Percentiles rank a stretch among this genome's conserved stretches.
Evolutionary conservation across 2,797 vertebrate species (phyloP).

Genomic region (Coreius guichenoti): DNA sequence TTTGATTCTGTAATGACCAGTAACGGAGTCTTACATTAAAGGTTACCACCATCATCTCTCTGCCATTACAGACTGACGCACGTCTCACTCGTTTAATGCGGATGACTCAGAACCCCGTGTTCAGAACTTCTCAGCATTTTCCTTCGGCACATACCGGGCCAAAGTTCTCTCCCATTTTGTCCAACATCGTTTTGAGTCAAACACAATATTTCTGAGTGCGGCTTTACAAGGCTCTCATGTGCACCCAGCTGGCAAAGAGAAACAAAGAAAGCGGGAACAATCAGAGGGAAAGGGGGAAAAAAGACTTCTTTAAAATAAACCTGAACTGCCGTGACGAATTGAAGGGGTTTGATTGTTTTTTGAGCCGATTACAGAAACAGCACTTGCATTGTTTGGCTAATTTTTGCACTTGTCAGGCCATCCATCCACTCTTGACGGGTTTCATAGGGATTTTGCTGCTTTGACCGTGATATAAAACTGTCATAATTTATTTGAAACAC

Average conservation of each 20-base stretch:
- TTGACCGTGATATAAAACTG: conserved; percentile 84
- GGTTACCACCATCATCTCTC: conserved; percentile 45
- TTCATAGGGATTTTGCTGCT: conserved; percentile 80
- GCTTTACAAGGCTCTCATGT: conserved; percentile 65
- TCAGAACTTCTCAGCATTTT: conserved; percentile 50
- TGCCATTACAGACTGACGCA: conserved; percentile 56
- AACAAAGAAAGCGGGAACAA: conserved; percentile 64
- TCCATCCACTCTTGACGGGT: conserved; percentile 74
- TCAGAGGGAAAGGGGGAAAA: conserved; percentile 52
- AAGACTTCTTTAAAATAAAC: conserved; percentile 39
- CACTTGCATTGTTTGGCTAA: conserved; percentile 69
- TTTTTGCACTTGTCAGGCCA: conserved; percentile 65
- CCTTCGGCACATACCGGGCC: conserved; percentile 55
- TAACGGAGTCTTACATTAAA: conserved; percentile 41
- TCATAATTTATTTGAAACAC: conserved; percentile 86
- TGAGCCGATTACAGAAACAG: conserved; percentile 60
- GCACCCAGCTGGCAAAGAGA: conserved; percentile 68
- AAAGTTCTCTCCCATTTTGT: conserved; percentile 55
- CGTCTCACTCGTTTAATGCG: conserved; percentile 59
- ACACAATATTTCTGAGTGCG: conserved; percentile 67
- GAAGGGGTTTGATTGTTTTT: conserved; percentile 59
- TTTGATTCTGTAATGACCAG: conserved; percentile 47
- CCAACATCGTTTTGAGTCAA: conserved; percentile 52
- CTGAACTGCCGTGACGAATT: conserved; percentile 64
- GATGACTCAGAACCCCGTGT: conserved; percentile 53